These are phyloP conservation scores for Antechinus flavipes DNA, from an alignment of 2,113 vertebrate genomes.

Conservation along the genomic window DNA sequence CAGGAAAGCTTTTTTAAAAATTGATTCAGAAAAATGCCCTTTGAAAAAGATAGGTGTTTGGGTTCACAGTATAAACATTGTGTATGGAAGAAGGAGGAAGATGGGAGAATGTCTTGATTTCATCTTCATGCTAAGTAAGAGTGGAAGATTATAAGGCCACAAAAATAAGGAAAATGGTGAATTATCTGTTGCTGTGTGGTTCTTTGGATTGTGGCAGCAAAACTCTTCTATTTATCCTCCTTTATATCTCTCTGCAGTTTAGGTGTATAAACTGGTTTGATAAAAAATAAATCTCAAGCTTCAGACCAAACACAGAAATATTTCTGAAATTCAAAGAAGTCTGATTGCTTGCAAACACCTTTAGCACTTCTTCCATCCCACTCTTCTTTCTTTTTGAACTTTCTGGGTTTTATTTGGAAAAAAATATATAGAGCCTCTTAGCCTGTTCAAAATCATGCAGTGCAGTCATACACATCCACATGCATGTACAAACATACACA, in stretches of 20 bases:
- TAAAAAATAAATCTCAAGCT: conserved; percentile 60
- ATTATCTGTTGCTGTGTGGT: conserved; percentile 15
- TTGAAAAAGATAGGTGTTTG: conserved; percentile 18
- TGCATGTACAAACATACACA: not conserved
- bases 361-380: not conserved
- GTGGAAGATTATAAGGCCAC: not conserved
- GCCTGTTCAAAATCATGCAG: not conserved
- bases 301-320: conserved; percentile 49
- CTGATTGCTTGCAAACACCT: conserved; percentile 19
- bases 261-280: conserved; percentile 30
- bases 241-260: conserved; percentile 43
- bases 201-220: conserved; percentile 5
- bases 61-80: not conserved
- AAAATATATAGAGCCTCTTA: not conserved
- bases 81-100: conserved; percentile 24
- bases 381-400: not conserved
- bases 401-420: not conserved
- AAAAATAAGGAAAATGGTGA: conserved; percentile 53
- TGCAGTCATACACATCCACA: not conserved
- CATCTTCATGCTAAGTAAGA: not conserved
- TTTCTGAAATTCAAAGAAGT: conserved; percentile 53
- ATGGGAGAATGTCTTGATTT: not conserved
- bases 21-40: conserved; percentile 50
- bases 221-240: conserved; percentile 21
- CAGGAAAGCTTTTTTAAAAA: conserved; percentile 10